Conservation (phyloP, 2,888 invertebrate genomes). For the Acrobasis repandana region DNA sequence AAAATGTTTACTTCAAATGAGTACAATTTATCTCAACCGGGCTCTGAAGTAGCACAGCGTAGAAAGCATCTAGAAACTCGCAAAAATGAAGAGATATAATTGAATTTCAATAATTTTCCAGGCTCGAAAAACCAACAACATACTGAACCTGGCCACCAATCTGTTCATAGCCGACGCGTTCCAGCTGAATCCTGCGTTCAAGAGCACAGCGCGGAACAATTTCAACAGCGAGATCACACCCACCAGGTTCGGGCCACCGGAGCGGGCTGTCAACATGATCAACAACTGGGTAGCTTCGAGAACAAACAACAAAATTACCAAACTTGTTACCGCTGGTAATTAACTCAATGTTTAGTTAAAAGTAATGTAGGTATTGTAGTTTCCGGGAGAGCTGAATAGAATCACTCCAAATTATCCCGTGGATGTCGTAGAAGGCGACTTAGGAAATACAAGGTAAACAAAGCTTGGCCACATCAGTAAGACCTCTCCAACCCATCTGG, state of each 20-base stretch:
- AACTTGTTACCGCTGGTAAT: constrained; percentile 82
- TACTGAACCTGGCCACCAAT: constrained; percentile 62
- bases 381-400: too few relatives aligned
- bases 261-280: constrained; percentile 79
- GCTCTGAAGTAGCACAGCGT: too few relatives aligned
- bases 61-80: too few relatives aligned
- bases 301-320: constrained; percentile 86
- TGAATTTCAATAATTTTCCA: constrained; percentile 41
- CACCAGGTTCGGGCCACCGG: constrained; percentile 77
- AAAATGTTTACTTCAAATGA: too few relatives aligned
- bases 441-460: too few relatives aligned
- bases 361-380: too few relatives aligned
- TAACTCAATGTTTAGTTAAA: neutral
- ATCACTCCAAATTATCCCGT: too few relatives aligned
- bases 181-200: constrained; percentile 53
- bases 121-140: constrained; percentile 59
- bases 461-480: too few relatives aligned
- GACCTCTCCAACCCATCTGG: too few relatives aligned
- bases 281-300: constrained; percentile 88
- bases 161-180: constrained; percentile 62
- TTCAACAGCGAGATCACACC: constrained; percentile 83
- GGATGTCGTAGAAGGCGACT: too few relatives aligned
- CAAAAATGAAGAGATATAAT: too few relatives aligned
- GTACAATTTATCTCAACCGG: too few relatives aligned
- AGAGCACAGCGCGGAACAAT: constrained; percentile 55